Evolutionary conservation across 2,888 invertebrate genomes (phyloP), one percentile per base, ranked within the genome.

Genomic region (Galerucella nymphaeae): DNA sequence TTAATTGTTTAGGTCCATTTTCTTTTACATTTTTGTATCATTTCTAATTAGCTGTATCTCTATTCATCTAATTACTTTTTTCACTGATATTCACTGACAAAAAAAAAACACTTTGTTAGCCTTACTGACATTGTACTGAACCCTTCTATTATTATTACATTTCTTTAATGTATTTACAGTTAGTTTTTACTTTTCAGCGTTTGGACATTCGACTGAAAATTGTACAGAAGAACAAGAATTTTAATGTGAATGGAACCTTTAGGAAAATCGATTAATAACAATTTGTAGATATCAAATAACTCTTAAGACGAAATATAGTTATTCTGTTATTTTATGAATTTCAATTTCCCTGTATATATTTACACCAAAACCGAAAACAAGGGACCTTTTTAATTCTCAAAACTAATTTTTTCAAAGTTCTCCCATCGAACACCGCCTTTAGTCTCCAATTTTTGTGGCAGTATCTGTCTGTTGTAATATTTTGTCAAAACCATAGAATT

Each of bases 181-280:
- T 41, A 65, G 18, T 20, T 55, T n/a, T 70, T 53, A 5, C 82
- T 88, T 92, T 87, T 70, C 89, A 96, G 96, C 93, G 79, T 97
- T 97, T 88, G 97, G 96, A 65, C 97, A 97, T 85, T 90, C 92
- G 81, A 94, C 95, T 38, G 92, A 91, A 83, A 92, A 95, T 85
- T 97, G 97, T 88, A 92, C 93, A 86, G 96, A 95, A 85, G 93
- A 92, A 83, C 94, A 95, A 88, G 94, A 94, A 77, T 95, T 91
- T 89, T 94, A 55, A 91, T 66, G 53, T 74, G 66, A 68, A 70
- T 74, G 66, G 63, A 71, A 66, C 70, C 61, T 9, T 20, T 65
- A 58, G 58, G 57, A 66, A 66, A 67, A 71, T 55, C 20, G 70
- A 72, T 50, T 72, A 71, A 42, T 70, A 75, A 75, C 63, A 72